Percentiles rank a stretch among this genome's conserved stretches.
Conservation (phyloP, 2,888 invertebrate species). For the Phlogophora meticulosa region DNA sequence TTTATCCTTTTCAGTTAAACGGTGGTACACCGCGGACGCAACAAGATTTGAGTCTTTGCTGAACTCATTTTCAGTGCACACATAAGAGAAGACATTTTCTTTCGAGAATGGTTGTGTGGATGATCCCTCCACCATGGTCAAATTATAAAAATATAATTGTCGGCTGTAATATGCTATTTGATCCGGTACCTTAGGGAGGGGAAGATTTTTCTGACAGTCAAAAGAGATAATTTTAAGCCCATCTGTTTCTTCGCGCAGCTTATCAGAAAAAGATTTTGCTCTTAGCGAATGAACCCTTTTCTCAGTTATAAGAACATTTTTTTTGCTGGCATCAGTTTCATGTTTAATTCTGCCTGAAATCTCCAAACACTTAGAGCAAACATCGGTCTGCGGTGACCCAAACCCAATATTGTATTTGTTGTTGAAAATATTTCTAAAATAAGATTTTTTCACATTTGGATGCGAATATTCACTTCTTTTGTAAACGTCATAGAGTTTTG, state of each 20-base stretch:
- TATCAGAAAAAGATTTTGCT: slow-evolving; percentile 64
- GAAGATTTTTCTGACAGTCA: slow-evolving; percentile 73
- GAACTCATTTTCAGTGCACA: slow-evolving; percentile 61
- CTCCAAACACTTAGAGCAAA: slow-evolving; percentile 62
- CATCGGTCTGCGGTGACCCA: slow-evolving; percentile 49
- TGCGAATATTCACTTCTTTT: slow-evolving; percentile 22
- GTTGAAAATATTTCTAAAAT: slow-evolving; percentile 65
- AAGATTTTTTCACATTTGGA: slow-evolving; percentile 42
- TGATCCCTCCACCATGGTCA: slow-evolving; percentile 45
- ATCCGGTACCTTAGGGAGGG: slow-evolving; percentile 66
- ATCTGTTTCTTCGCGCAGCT: slow-evolving; percentile 57
- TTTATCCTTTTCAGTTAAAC: slow-evolving; percentile 31
- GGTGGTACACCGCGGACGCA: slow-evolving; percentile 38
- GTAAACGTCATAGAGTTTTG: slow-evolving; percentile 24
- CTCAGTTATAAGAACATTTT: slow-evolving; percentile 56
- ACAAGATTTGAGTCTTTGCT: slow-evolving; percentile 57
- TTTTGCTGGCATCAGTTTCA: slow-evolving; percentile 57
- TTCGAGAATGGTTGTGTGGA: slow-evolving; percentile 48
- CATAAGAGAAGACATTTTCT: slow-evolving; percentile 64
- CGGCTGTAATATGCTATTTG: slow-evolving; percentile 53
- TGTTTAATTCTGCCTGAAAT: slow-evolving; percentile 65
- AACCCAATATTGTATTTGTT: slow-evolving; percentile 64
- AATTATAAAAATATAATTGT: slow-evolving; percentile 61
- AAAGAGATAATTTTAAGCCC: slow-evolving; percentile 65
- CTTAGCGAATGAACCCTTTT: slow-evolving; percentile 61